phyloP scores from a whole-genome alignment of 1,140 invertebrate species.

The Fopius arisanus region DNA sequence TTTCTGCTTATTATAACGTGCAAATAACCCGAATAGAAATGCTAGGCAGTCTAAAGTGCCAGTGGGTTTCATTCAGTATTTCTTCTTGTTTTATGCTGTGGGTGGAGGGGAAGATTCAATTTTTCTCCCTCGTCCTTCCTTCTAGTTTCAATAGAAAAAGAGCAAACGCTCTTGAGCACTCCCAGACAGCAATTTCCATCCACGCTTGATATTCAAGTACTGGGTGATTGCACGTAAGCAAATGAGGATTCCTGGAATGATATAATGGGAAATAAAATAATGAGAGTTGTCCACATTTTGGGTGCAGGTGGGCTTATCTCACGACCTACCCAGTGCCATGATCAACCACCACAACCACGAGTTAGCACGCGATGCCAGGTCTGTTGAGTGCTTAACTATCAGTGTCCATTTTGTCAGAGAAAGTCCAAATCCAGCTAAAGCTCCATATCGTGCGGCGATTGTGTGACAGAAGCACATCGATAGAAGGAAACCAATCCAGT shows the following conservation, averaged over 20 bases:
- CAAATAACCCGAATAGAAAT: conserved; percentile 27
- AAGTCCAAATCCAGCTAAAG: conserved; percentile 89
- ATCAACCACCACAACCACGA: conserved; percentile 91
- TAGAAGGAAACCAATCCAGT: conserved; percentile 93
- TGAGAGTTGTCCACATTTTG: too few relatives aligned
- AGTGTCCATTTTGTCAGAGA: conserved; percentile 94
- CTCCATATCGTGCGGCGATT: conserved; percentile 90
- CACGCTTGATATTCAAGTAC: conserved; percentile 89
- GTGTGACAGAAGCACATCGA: conserved; percentile 94
- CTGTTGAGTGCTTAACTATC: conserved; percentile 90
- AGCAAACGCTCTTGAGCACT: conserved; percentile 85
- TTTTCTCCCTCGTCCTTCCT: not conserved
- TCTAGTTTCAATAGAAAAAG: conserved; percentile 79
- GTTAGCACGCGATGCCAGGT: conserved; percentile 83
- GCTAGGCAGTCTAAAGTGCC: conserved; percentile 30
- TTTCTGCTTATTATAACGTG: conserved; percentile 31
- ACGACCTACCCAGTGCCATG: conserved; percentile 80
- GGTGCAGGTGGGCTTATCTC: too few relatives aligned
- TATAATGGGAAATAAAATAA: conserved; percentile 11
- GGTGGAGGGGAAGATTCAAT: conserved; percentile 6
- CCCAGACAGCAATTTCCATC: conserved; percentile 85
- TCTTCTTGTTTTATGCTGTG: not conserved
- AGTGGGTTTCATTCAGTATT: conserved; percentile 40
- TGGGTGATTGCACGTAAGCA: conserved; percentile 87
- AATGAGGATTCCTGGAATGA: conserved; percentile 78